phyloP scores from a whole-genome alignment of 2,113 vertebrate species.

The Osmerus eperlanus region DNA sequence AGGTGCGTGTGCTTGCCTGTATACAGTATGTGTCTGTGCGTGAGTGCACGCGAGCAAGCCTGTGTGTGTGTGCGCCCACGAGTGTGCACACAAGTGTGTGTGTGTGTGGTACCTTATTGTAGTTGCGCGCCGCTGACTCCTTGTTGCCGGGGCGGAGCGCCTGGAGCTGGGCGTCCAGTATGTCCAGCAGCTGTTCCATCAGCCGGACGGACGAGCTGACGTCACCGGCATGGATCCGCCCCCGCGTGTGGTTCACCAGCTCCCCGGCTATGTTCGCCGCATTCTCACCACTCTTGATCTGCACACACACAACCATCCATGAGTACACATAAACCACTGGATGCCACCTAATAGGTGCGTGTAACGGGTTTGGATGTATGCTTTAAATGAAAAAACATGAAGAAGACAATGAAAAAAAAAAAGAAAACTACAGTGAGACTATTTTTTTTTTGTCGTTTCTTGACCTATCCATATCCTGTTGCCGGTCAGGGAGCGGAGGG shows the following conservation, averaged over 20 bases:
- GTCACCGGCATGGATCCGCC: constrained; percentile 89
- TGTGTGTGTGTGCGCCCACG: constrained; percentile 17
- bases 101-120: constrained; percentile 80
- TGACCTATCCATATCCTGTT: not conserved
- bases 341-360: too few species aligned
- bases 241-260: constrained; percentile 87
- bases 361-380: too few species aligned
- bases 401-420: too few species aligned
- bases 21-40: not conserved
- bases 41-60: not conserved
- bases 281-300: constrained; percentile 97
- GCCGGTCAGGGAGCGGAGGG: too few species aligned
- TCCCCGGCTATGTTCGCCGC: constrained; percentile 90
- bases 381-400: too few species aligned
- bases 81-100: not conserved
- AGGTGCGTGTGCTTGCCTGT: not conserved
- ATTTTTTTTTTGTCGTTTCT: too few species aligned
- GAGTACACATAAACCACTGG: constrained; percentile 19
- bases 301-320: constrained; percentile 19
- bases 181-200: constrained; percentile 91
- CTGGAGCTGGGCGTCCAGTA: constrained; percentile 91
- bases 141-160: constrained; percentile 86
- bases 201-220: constrained; percentile 90
- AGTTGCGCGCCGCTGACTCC: constrained; percentile 86
- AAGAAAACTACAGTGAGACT: too few species aligned